phyloP scores from a whole-genome alignment of 2,113 vertebrate genomes.

The Oncorhynchus tshawytscha region DNA sequence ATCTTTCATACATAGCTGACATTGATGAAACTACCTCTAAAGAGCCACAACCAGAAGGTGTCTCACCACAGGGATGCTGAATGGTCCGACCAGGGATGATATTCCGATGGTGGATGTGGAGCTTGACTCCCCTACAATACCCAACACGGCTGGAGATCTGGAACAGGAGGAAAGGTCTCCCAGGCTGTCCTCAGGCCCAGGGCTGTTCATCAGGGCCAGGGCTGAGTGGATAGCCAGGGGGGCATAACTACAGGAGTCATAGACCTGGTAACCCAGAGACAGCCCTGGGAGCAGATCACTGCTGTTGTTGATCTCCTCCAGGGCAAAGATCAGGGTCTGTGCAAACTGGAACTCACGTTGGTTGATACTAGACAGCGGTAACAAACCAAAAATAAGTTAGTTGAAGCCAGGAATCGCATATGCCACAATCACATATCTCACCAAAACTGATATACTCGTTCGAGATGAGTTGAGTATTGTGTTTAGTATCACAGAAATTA shows the following conservation, averaged over 20 bases:
- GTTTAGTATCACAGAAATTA: neutral
- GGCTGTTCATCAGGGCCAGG: constrained; percentile 48
- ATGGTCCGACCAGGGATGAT: constrained; percentile 24
- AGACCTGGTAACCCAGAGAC: constrained; percentile 53
- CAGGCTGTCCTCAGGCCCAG: constrained; percentile 12
- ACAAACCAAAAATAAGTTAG: neutral
- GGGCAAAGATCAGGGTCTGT: constrained; percentile 44
- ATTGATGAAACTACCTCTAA: neutral
- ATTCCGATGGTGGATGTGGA: constrained; percentile 32
- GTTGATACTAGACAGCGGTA: neutral
- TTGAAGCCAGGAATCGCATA: neutral
- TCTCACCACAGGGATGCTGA: constrained; percentile 35
- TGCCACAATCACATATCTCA: neutral
- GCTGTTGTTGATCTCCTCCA: constrained; percentile 53
- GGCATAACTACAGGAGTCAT: constrained; percentile 51
- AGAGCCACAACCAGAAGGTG: neutral
- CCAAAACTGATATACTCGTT: neutral
- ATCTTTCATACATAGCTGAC: neutral
- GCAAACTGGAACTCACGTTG: constrained; percentile 8
- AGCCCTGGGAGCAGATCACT: constrained; percentile 36
- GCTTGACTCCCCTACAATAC: constrained; percentile 49
- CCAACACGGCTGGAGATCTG: constrained; percentile 28
- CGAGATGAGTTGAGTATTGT: neutral
- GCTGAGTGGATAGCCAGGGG: constrained; percentile 46
- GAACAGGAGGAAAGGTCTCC: constrained; percentile 16